Base-by-base conservation (phyloP, 1,140 invertebrate genomes). In the Macrosteles quadrilineatus region DNA sequence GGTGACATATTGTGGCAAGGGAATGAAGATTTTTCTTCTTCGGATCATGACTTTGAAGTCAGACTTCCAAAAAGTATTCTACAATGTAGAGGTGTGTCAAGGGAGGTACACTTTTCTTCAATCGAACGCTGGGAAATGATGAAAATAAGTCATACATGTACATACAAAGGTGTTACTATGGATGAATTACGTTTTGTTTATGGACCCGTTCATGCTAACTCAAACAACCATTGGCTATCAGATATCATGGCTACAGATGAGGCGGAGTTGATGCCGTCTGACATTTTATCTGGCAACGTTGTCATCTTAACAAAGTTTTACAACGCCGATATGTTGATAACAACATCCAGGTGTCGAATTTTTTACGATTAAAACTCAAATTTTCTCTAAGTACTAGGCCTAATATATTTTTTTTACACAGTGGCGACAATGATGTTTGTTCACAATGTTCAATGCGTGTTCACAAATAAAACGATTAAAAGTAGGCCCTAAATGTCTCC, bases 51-150 rank as follows among this genome's bases (percentile, higher is more conserved):
- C 6, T 14, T 59, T 25, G 23, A 59, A 25, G 11, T 59, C 9
- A 59, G n/a, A 25, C 21, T 59, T 29, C 55, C 55, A 2, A 59
- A 59, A 59, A 59, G 27, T 9, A 12, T 29, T 12, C 27, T 59
- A 12, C 12, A 59, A 29, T 27, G 4, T 27, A 25, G 25, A 29
- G 21, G 21, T 25, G 25, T 59, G 21, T 59, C 25, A 29, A 59
- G 55, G n/a, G 55, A 59, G n/a, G 25, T 59, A 11, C 12, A 59
- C 23, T 59, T 59, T 29, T 59, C 55, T 29, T 59, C 55, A 9
- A n/a, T 59, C n/a, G 55, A 59, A 29, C 2, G 55, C n/a, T 59
- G 55, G 55, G 25, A 59, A 12, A 59, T 27, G n/a, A 6, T 59
- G 12, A 59, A 59, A 59, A 25, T 59, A 29, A 23, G 6, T 14